phyloP scores from a whole-genome alignment of 2,888 invertebrate genomes.

The Biston betularia region DNA sequence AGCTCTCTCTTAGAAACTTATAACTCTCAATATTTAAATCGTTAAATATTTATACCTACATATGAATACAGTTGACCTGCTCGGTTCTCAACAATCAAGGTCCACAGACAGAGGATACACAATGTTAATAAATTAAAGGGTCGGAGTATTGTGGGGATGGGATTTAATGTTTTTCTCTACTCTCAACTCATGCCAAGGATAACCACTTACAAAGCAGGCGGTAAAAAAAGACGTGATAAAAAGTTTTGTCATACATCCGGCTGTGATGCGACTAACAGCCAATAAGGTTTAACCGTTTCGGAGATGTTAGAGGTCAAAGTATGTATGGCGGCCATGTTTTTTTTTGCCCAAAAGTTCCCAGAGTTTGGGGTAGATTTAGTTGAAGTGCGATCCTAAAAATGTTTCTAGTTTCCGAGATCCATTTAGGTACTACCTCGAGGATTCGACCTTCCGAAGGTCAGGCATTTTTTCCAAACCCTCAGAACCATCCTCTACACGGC shows the following conservation, averaged over 20 bases:
- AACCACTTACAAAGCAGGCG: conserved; percentile 40
- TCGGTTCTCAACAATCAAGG: conserved; percentile 57
- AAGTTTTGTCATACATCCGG: conserved; percentile 26
- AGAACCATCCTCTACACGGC: too few relatives aligned
- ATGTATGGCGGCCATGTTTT: too few relatives aligned
- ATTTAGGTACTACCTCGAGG: too few relatives aligned
- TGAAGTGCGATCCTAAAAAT: too few relatives aligned
- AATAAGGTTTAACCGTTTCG: too few relatives aligned
- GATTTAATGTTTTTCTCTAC: conserved; percentile 46
- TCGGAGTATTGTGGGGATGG: conserved; percentile 44
- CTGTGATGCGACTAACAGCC: too few relatives aligned
- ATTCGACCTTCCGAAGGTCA: too few relatives aligned
- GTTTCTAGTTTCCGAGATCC: too few relatives aligned
- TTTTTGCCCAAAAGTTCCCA: too few relatives aligned
- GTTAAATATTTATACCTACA: conserved; percentile 67
- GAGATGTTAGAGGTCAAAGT: too few relatives aligned
- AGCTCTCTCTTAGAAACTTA: not conserved
- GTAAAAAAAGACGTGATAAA: conserved; percentile 15
- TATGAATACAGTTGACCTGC: conserved; percentile 67
- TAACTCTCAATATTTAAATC: conserved; percentile 32
- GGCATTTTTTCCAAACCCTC: too few relatives aligned
- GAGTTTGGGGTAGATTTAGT: too few relatives aligned
- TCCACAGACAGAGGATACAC: conserved; percentile 46
- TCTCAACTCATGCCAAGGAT: conserved; percentile 54
- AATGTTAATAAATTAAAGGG: conserved; percentile 46